A percentile compares a stretch with the other conserved stretches of the same genome.
Conservation (phyloP, 2,888 invertebrate genomes). For the Steromphala cineraria region DNA sequence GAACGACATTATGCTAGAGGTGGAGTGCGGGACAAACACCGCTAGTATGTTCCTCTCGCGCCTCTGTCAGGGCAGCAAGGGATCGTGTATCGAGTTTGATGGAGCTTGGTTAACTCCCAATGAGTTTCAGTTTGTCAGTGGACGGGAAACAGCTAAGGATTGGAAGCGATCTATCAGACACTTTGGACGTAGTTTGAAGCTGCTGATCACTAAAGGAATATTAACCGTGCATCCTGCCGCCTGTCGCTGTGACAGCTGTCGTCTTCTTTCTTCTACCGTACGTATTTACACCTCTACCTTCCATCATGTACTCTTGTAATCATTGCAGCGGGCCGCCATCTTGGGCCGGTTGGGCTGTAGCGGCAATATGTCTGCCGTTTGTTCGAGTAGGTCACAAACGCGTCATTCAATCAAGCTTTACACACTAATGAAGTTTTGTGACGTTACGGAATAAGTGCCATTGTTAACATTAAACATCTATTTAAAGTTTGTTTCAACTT, state of each 20-base stretch:
- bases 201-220: slow-evolving; percentile 76
- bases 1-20: slow-evolving; percentile 69
- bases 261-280: slow-evolving; percentile 44
- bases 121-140: slow-evolving; percentile 77
- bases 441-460: background rate
- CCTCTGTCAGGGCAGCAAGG: slow-evolving; percentile 76
- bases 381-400: background rate
- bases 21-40: slow-evolving; percentile 74
- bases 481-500: background rate
- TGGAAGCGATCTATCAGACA: slow-evolving; percentile 77
- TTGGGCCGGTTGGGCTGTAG: background rate
- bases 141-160: slow-evolving; percentile 77
- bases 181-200: slow-evolving; percentile 76
- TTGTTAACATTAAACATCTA: background rate
- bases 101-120: slow-evolving; percentile 77
- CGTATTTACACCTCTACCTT: slow-evolving; percentile 27
- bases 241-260: slow-evolving; percentile 73
- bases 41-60: slow-evolving; percentile 73
- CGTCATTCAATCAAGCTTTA: slow-evolving; percentile 6
- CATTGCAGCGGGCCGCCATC: slow-evolving; percentile 7
- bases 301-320: background rate
- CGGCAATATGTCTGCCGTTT: slow-evolving; percentile 12
- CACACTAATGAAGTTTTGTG: slow-evolving; percentile 3
- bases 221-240: slow-evolving; percentile 74
- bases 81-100: slow-evolving; percentile 76